These are phyloP conservation scores for Miichthys miiuy DNA, from an alignment of 2,797 vertebrate genomes.

Conservation along the genomic window DNA sequence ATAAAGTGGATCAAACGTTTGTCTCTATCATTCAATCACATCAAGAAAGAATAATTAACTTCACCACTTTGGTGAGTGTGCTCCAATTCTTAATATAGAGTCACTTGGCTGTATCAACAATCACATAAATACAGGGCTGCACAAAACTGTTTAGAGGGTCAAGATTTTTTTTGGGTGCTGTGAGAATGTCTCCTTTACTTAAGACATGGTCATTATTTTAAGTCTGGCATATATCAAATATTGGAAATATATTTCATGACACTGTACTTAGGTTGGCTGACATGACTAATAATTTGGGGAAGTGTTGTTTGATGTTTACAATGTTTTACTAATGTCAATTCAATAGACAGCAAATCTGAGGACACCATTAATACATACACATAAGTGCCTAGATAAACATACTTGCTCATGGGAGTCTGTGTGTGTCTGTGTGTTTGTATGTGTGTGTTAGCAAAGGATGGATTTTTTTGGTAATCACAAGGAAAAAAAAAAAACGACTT, in stretches of 20 bases:
- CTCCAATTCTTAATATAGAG: not conserved
- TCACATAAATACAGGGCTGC: not conserved
- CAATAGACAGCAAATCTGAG: not conserved
- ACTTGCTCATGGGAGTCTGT: not conserved
- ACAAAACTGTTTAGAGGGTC: not conserved
- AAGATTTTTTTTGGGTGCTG: not conserved
- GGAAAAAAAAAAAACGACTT: conserved; percentile 15
- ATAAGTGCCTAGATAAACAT: not conserved
- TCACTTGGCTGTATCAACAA: not conserved
- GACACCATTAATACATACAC: not conserved
- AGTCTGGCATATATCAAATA: not conserved
- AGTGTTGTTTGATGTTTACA: conserved; percentile 5
- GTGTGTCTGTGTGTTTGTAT: not conserved
- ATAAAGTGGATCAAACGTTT: conserved; percentile 20
- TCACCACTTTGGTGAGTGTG: not conserved
- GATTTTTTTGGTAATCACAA: not conserved
- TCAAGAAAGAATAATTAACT: not conserved
- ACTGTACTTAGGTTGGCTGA: not conserved
- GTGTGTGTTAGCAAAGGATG: not conserved
- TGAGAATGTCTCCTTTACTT: not conserved
- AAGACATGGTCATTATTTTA: not conserved
- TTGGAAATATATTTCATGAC: not conserved
- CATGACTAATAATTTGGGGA: not conserved
- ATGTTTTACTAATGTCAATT: not conserved
- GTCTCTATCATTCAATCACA: not conserved